Base-by-base conservation (phyloP, 2,113 vertebrate species). In the Gorsachius goisagi region DNA sequence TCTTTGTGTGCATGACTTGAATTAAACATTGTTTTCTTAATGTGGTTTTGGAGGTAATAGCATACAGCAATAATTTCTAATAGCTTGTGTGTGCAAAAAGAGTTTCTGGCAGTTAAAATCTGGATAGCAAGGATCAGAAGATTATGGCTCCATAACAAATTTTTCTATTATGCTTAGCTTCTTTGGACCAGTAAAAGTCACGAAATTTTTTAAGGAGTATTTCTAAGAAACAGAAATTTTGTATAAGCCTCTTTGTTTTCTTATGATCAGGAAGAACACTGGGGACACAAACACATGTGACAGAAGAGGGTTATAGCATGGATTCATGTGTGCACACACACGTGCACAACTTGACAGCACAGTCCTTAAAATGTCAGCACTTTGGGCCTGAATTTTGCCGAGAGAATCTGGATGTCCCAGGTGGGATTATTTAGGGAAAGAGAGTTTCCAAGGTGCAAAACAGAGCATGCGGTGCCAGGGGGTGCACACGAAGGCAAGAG, bases 401-500 rank as follows among this genome's bases (percentile, higher is more conserved):
- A 50, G 33, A 50, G 5, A 87, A 59, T 30, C 32, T 64, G 9
- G 4, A 20, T 74, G 7, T 90, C 15, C 22, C 26, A 28, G 2
- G 35, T 67, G 55, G 41, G 15, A 12, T 55, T 69, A 1, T 64
- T 58, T 21, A 39, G 30, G 15, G n/a, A 87, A 64, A 16, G 11
- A 64, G 37, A 67, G 6, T 27, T 89, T 55, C 52, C n/a, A 39
- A 66, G 23, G 21, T 20, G 20, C 18, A 18, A 47, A 88, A 10
- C 0, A 0, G 20, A 71, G 14, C 1, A 4, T 23, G 8, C 2
- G 3, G 35, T 66, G 45, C 58, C 1, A 2, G 8, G 13, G 10
- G 1, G 1, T 44, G 24, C 35, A 17, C 44, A 22, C 14, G 11
- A 50, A 44, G n/a, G 7, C 47, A 37, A 11, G n/a, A 10, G 22